Evolutionary conservation across 2,888 invertebrate genomes (phyloP).

Genomic region (Andrena haemorrhoa): DNA sequence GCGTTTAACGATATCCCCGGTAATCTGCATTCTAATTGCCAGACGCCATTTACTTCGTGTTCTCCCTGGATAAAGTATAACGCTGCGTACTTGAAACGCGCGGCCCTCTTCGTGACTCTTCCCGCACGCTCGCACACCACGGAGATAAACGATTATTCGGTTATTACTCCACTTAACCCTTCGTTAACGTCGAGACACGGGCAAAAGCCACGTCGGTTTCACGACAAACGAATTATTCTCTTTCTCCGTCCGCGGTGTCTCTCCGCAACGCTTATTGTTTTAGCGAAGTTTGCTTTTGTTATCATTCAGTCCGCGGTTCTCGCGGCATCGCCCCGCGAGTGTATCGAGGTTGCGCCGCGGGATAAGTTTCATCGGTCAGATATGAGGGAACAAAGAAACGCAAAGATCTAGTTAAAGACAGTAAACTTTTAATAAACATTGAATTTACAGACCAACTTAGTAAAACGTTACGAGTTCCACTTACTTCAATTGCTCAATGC

Average conservation of each 20-base stretch:
- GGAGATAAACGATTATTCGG: slow-evolving; percentile 51
- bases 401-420: too few relatives aligned
- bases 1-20: not conserved
- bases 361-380: too few relatives aligned
- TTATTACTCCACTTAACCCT: slow-evolving; percentile 52
- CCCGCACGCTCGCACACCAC: not conserved
- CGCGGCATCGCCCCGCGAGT: not conserved
- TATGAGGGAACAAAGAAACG: too few relatives aligned
- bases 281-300: slow-evolving; percentile 16
- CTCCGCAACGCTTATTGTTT: slow-evolving; percentile 32
- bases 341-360: not conserved
- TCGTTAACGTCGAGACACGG: slow-evolving; percentile 37
- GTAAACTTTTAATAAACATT: too few relatives aligned
- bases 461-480: too few relatives aligned
- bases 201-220: slow-evolving; percentile 43
- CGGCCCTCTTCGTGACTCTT: not conserved
- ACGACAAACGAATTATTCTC: slow-evolving; percentile 61
- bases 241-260: slow-evolving; percentile 1
- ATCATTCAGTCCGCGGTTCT: slow-evolving; percentile 10
- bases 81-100: not conserved
- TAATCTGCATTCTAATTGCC: slow-evolving; percentile 33
- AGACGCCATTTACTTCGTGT: slow-evolving; percentile 24
- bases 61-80: slow-evolving; percentile 11
- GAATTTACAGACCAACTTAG: too few relatives aligned
- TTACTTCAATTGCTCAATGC: too few relatives aligned